phyloP scores from a whole-genome alignment of 2,113 vertebrate species.

The Columba livia region DNA sequence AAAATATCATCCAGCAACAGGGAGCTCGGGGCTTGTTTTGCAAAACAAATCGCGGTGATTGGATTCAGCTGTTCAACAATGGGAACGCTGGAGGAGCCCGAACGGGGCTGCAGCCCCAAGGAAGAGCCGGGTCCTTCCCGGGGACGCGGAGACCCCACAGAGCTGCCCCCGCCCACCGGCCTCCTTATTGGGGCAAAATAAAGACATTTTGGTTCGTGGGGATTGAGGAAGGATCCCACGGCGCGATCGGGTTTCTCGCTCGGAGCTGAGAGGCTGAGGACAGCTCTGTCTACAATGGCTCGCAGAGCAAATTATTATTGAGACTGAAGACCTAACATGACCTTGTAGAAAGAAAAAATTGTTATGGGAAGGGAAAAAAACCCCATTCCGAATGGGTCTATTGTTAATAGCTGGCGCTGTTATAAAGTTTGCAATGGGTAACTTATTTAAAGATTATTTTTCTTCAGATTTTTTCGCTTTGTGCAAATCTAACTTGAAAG shows the following conservation, averaged over 20 bases:
- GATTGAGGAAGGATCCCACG: not conserved
- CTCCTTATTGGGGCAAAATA: not conserved
- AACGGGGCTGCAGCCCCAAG: not conserved
- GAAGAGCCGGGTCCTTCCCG: too few relatives aligned
- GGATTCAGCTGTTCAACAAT: slow-evolving; percentile 53
- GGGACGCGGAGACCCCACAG: too few relatives aligned
- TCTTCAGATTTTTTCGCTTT: not conserved
- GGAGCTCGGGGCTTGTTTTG: slow-evolving; percentile 33
- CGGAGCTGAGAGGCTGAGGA: not conserved
- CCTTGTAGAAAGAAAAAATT: slow-evolving; percentile 7
- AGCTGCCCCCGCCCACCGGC: not conserved
- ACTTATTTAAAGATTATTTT: slow-evolving; percentile 25
- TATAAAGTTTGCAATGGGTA: not conserved
- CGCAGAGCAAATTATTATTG: not conserved
- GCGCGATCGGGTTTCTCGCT: not conserved
- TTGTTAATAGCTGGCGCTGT: slow-evolving; percentile 39
- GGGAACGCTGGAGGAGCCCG: not conserved
- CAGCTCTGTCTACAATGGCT: slow-evolving; percentile 9
- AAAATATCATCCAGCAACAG: slow-evolving; percentile 35
- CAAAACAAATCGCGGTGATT: slow-evolving; percentile 51
- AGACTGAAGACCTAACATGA: slow-evolving; percentile 31
- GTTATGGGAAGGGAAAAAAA: not conserved
- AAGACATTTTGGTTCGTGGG: not conserved
- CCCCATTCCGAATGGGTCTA: not conserved
- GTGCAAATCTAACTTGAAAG: not conserved